Evolutionary conservation across 2,113 vertebrate species (phyloP).

Genomic region (Anolis sagrei): DNA sequence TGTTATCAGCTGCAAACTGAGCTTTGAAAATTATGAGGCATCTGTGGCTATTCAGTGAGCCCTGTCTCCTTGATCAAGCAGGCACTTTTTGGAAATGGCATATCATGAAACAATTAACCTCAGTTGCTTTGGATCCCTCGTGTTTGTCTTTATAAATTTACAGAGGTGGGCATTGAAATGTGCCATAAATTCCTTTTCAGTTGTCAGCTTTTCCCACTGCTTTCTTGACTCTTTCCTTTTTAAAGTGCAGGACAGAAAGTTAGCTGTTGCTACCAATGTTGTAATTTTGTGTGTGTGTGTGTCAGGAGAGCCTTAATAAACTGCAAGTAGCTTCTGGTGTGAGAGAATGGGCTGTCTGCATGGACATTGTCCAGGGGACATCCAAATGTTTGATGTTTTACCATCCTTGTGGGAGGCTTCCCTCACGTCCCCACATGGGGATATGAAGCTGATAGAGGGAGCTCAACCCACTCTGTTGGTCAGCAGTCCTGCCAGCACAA

Average conservation of each 20-base stretch:
- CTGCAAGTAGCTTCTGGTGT: too few relatives aligned
- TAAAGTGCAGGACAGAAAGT: neutral
- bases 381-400: too few relatives aligned
- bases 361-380: too few relatives aligned
- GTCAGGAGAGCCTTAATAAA: too few relatives aligned
- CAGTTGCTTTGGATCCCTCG: neutral
- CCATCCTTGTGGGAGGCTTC: too few relatives aligned
- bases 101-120: neutral
- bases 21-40: neutral
- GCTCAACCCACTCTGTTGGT: too few relatives aligned
- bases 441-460: too few relatives aligned
- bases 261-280: too few relatives aligned
- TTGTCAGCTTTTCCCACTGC: neutral
- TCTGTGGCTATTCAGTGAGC: neutral
- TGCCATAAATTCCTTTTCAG: neutral
- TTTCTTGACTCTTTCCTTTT: neutral
- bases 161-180: neutral
- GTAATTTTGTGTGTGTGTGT: too few relatives aligned
- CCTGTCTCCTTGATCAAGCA: constrained; percentile 31
- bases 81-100: constrained; percentile 45
- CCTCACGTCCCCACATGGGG: too few relatives aligned
- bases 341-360: too few relatives aligned
- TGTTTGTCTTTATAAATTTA: neutral
- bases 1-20: neutral
- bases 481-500: too few relatives aligned